A percentile compares a stretch with the other conserved stretches of the same genome.
phyloP scores from a whole-genome alignment of 2,888 invertebrate species.

The Diadromus collaris region DNA sequence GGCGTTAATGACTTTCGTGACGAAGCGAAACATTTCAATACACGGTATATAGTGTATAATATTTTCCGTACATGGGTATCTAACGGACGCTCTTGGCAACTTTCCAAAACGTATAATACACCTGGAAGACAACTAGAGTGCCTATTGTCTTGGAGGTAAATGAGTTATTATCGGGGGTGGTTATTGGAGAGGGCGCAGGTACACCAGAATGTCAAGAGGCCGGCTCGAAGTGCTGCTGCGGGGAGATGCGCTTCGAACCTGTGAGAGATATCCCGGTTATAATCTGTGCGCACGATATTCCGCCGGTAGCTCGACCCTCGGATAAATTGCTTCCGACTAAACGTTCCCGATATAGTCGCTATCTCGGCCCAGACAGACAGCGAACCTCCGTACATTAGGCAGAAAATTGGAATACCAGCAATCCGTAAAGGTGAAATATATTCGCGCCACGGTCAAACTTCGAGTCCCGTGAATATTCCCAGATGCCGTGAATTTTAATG shows the following conservation, averaged over 20 bases:
- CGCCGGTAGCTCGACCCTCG: constrained; percentile 30
- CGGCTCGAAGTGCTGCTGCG: constrained; percentile 3
- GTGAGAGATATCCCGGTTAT: background rate
- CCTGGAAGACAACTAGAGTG: constrained; percentile 33
- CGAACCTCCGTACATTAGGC: background rate
- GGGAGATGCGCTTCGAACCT: constrained; percentile 19
- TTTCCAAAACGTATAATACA: constrained; percentile 33
- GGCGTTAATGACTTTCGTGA: constrained; percentile 2
- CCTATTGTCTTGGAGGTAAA: constrained; percentile 46
- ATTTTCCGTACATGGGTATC: constrained; percentile 32
- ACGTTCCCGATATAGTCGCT: constrained; percentile 30
- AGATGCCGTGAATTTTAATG: constrained; percentile 37
- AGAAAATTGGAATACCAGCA: constrained; percentile 23
- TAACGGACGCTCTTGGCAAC: constrained; percentile 35
- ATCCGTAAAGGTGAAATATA: constrained; percentile 30
- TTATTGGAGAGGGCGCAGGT: background rate
- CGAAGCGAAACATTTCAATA: constrained; percentile 17
- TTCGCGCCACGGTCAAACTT: constrained; percentile 34
- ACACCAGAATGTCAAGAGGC: constrained; percentile 29
- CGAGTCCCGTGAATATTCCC: constrained; percentile 22
- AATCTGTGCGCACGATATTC: constrained; percentile 32
- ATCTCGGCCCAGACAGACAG: background rate
- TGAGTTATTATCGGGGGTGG: constrained; percentile 46
- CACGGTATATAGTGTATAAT: constrained; percentile 19
- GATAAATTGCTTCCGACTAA: constrained; percentile 52